Evolutionary conservation across 2,888 invertebrate species (phyloP).

Genomic region (Clunio marinus): DNA sequence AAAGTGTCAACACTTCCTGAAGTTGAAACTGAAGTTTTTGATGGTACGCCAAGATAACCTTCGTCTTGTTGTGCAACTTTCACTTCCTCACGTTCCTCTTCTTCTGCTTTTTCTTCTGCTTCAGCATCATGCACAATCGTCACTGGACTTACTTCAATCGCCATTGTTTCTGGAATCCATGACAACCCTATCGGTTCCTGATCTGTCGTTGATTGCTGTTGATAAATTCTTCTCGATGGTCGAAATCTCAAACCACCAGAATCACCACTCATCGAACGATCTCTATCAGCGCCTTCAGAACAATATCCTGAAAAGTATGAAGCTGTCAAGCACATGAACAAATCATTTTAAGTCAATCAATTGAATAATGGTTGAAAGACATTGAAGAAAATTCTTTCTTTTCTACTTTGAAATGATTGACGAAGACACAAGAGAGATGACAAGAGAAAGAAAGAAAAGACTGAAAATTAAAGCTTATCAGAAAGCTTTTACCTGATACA

Average conservation of each 20-base stretch:
- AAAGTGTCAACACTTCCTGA: conserved; percentile 75
- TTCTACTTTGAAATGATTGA: too few species aligned
- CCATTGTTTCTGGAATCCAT: conserved; percentile 42
- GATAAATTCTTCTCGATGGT: conserved; percentile 40
- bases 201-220: conserved; percentile 39
- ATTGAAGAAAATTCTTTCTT: too few species aligned
- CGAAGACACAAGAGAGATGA: not conserved
- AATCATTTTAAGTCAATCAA: not conserved
- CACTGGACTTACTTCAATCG: conserved; percentile 37
- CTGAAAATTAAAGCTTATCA: not conserved
- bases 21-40: conserved; percentile 66
- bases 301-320: conserved; percentile 42
- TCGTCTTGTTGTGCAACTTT: not conserved
- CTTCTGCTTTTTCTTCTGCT: conserved; percentile 4
- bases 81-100: not conserved
- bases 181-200: conserved; percentile 40
- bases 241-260: conserved; percentile 41
- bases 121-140: conserved; percentile 39
- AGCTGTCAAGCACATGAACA: conserved; percentile 23
- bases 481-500: conserved; percentile 64
- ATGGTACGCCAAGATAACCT: conserved; percentile 35
- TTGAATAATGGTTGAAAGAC: not conserved
- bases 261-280: conserved; percentile 42
- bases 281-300: conserved; percentile 43
- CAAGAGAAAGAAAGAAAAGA: not conserved